A percentile compares a stretch with the other conserved stretches of the same genome.
Evolutionary conservation across 2,797 vertebrate genomes (phyloP).

Genomic region (Botia kubotai): DNA sequence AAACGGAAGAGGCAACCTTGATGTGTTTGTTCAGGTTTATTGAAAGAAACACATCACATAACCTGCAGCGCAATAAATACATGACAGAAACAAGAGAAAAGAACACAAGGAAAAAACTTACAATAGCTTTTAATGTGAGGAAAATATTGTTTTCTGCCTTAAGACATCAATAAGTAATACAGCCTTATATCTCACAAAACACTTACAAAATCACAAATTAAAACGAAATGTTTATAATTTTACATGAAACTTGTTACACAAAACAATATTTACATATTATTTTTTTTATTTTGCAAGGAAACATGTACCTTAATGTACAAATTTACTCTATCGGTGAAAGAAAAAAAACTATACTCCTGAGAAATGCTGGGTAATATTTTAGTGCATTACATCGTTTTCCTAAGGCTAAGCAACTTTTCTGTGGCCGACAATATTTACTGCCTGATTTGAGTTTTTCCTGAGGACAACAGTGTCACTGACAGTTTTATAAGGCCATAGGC

Average conservation of each 20-base stretch:
- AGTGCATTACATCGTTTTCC: conserved; percentile 77
- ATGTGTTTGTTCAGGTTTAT: not conserved
- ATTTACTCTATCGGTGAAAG: conserved; percentile 51
- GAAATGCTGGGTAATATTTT: conserved; percentile 73
- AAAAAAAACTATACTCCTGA: conserved; percentile 74
- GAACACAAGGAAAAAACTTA: not conserved
- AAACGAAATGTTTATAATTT: conserved; percentile 70
- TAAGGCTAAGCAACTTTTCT: conserved; percentile 73
- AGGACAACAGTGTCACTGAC: conserved; percentile 25
- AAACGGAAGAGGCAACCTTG: conserved; percentile 5
- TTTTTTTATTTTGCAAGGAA: conserved; percentile 74
- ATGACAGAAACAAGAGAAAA: not conserved
- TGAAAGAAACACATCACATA: not conserved
- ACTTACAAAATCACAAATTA: conserved; percentile 77
- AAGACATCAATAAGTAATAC: conserved; percentile 93
- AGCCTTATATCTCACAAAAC: conserved; percentile 86
- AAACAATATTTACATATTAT: conserved; percentile 80
- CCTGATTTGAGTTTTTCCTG: conserved; percentile 31
- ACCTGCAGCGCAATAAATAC: not conserved
- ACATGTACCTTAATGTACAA: conserved; percentile 74
- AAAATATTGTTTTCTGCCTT: conserved; percentile 78
- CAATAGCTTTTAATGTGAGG: conserved; percentile 84
- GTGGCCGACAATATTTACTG: conserved; percentile 1
- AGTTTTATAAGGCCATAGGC: conserved; percentile 39
- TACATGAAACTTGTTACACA: conserved; percentile 83